These are phyloP conservation scores for Ploceus nigricollis DNA, from an alignment of 2,113 vertebrate species.

Conservation along the genomic window DNA sequence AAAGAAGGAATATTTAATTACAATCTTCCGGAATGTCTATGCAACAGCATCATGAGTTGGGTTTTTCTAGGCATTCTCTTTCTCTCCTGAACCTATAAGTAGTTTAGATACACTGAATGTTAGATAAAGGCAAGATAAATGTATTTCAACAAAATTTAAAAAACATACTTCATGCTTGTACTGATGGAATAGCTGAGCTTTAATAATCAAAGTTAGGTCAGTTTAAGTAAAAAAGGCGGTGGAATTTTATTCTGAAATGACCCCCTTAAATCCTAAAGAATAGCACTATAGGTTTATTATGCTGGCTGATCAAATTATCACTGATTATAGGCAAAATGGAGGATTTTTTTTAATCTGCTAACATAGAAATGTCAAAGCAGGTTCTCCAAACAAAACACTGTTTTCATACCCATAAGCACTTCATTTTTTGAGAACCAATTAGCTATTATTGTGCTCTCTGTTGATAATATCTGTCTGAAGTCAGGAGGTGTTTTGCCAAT, in stretches of 20 bases:
- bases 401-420: neutral
- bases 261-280: neutral
- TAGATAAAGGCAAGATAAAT: neutral
- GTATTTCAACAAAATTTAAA: neutral
- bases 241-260: neutral
- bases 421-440: neutral
- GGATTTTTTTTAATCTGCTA: neutral
- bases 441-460: neutral
- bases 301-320: neutral
- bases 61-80: neutral
- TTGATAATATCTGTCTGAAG: neutral
- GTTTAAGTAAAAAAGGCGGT: neutral
- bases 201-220: neutral
- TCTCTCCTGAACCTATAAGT: neutral
- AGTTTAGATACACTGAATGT: neutral
- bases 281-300: neutral
- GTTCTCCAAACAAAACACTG: neutral
- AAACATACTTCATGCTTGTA: neutral
- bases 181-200: neutral
- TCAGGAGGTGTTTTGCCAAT: neutral
- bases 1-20: neutral
- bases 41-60: neutral
- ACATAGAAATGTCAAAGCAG: neutral
- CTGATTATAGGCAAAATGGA: neutral
- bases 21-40: neutral